phyloP scores from a whole-genome alignment of 1,140 invertebrate genomes.

The Tenebrio molitor region DNA sequence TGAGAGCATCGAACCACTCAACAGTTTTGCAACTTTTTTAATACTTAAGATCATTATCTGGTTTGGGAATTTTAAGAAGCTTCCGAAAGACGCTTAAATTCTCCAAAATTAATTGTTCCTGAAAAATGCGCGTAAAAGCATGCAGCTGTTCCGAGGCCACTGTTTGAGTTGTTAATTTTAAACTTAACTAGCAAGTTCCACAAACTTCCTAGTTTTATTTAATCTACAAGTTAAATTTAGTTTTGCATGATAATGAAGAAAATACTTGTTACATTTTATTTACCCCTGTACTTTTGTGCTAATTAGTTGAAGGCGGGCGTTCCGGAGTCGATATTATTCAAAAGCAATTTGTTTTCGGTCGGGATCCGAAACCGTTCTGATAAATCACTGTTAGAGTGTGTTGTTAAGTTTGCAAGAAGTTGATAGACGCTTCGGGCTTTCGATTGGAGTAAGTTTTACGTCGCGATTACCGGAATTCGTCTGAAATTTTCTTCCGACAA shows the following conservation, averaged over 20 bases:
- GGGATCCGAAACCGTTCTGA: slow-evolving; percentile 1
- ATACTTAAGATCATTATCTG: background rate
- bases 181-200: background rate
- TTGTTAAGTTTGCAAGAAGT: slow-evolving; percentile 23
- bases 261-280: slow-evolving; percentile 36
- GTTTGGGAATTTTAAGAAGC: background rate
- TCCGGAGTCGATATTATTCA: background rate
- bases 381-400: slow-evolving; percentile 20
- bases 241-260: slow-evolving; percentile 39
- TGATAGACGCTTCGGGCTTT: slow-evolving; percentile 25
- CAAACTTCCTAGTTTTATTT: slow-evolving; percentile 42
- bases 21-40: background rate
- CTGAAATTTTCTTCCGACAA: slow-evolving; percentile 17
- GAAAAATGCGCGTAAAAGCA: slow-evolving; percentile 3
- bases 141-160: slow-evolving; percentile 19
- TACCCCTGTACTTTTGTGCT: background rate
- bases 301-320: slow-evolving; percentile 10
- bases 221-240: slow-evolving; percentile 44
- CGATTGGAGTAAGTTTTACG: slow-evolving; percentile 8
- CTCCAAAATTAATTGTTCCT: background rate
- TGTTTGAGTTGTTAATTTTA: slow-evolving; percentile 47
- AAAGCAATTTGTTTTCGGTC: slow-evolving; percentile 15
- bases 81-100: slow-evolving; percentile 1
- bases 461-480: slow-evolving; percentile 3
- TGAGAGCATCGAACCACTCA: too few relatives aligned